These are phyloP conservation scores for Equus quagga DNA, from an alignment of 2,113 vertebrate genomes.

Conservation along the genomic window DNA sequence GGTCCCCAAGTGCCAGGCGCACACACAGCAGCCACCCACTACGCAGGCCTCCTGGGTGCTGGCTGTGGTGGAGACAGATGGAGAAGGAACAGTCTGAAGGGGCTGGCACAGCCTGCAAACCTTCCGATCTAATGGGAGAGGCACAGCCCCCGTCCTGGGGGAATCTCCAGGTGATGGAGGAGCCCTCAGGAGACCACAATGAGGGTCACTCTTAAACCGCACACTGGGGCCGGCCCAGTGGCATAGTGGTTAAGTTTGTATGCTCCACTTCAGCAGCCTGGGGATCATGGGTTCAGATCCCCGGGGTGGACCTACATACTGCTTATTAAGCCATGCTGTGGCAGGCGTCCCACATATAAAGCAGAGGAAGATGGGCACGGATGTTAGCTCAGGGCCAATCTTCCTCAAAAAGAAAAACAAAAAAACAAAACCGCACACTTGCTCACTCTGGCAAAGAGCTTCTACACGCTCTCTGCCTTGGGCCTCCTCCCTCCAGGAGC, in stretches of 20 bases:
- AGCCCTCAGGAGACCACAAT: neutral
- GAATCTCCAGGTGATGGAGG: neutral
- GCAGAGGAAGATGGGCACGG: too few relatives aligned
- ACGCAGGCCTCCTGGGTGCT: neutral
- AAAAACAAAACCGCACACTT: fast-evolving
- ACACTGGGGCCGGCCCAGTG: too few relatives aligned
- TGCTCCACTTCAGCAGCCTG: too few relatives aligned
- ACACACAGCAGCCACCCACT: fast-evolving
- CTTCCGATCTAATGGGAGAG: neutral
- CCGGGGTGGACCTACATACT: too few relatives aligned
- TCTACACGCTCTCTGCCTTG: fast-evolving
- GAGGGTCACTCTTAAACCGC: fast-evolving
- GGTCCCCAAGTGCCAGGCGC: neutral
- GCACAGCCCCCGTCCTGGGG: neutral
- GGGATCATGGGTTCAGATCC: too few relatives aligned
- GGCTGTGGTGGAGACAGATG: neutral
- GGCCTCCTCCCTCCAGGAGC: neutral
- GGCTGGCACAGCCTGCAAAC: too few relatives aligned
- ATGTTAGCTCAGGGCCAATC: too few relatives aligned
- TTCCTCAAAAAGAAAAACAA: too few relatives aligned
- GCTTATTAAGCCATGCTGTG: too few relatives aligned
- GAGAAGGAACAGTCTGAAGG: neutral
- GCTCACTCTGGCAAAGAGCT: neutral
- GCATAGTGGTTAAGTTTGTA: too few relatives aligned
- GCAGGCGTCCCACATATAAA: too few relatives aligned